Conservation (phyloP, 2,797 vertebrate genomes). For the Poeciliopsis turneri region DNA sequence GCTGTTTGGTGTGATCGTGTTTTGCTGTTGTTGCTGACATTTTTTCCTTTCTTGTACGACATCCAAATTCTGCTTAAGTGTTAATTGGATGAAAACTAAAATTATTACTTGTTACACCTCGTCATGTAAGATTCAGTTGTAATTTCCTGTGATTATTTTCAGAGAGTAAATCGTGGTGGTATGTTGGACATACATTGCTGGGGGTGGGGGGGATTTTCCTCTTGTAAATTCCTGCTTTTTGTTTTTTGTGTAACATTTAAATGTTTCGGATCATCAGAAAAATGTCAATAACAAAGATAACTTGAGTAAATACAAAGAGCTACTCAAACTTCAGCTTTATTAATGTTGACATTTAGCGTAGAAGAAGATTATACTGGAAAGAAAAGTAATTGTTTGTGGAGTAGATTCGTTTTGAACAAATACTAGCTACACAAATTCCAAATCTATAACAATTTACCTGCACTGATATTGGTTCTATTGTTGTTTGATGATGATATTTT, state of each 20-base stretch:
- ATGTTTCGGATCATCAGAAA: not conserved
- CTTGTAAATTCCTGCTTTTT: not conserved
- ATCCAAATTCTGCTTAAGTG: slow-evolving; percentile 9
- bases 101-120: not conserved
- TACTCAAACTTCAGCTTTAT: not conserved
- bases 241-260: not conserved
- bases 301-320: not conserved
- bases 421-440: not conserved
- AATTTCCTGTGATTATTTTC: not conserved
- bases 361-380: not conserved
- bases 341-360: not conserved
- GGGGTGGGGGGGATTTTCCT: not conserved
- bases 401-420: not conserved
- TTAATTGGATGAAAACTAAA: slow-evolving; percentile 2
- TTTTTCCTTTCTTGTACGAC: not conserved
- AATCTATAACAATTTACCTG: not conserved
- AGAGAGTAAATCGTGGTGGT: not conserved
- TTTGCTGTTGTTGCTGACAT: slow-evolving; percentile 9
- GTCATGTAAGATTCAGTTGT: too few species aligned
- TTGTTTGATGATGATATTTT: not conserved
- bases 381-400: not conserved
- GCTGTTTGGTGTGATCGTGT: slow-evolving; percentile 21
- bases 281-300: not conserved
- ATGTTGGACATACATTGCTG: not conserved
- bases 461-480: not conserved